Conservation (phyloP, 1,140 invertebrate genomes). For the Lasioglossum albipes region DNA sequence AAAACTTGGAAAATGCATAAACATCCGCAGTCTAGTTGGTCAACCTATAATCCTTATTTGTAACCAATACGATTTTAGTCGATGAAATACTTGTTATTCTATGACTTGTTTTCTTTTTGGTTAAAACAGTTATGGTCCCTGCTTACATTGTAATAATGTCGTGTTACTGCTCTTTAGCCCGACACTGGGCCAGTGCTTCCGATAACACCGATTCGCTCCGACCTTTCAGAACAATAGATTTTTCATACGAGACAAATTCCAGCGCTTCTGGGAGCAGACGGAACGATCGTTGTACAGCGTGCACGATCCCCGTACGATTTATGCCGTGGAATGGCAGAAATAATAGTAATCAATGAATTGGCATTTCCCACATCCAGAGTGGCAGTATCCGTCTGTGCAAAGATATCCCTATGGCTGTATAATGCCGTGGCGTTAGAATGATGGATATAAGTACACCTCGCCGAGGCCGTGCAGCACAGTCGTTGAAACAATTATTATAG, state of each 20-base stretch:
- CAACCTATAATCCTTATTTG: too few relatives aligned
- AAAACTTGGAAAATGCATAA: too few relatives aligned
- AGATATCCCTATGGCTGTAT: slow-evolving; percentile 48
- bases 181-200: not conserved
- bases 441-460: slow-evolving; percentile 41
- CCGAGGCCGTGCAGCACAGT: slow-evolving; percentile 31
- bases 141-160: not conserved
- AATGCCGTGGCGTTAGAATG: slow-evolving; percentile 58
- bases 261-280: slow-evolving; percentile 15
- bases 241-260: slow-evolving; percentile 40
- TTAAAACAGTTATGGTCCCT: too few relatives aligned
- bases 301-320: slow-evolving; percentile 49
- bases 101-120: too few relatives aligned
- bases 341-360: slow-evolving; percentile 67
- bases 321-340: slow-evolving; percentile 51
- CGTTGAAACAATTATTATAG: slow-evolving; percentile 60
- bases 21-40: too few relatives aligned
- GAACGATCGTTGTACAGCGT: not conserved
- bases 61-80: too few relatives aligned
- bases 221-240: slow-evolving; percentile 29
- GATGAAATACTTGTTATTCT: too few relatives aligned
- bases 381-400: slow-evolving; percentile 30
- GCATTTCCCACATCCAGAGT: slow-evolving; percentile 64
- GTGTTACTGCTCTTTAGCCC: not conserved
- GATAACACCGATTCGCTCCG: slow-evolving; percentile 14